phyloP scores from a whole-genome alignment of 1,140 invertebrate species.

The Zaprionus tsacasi region DNA sequence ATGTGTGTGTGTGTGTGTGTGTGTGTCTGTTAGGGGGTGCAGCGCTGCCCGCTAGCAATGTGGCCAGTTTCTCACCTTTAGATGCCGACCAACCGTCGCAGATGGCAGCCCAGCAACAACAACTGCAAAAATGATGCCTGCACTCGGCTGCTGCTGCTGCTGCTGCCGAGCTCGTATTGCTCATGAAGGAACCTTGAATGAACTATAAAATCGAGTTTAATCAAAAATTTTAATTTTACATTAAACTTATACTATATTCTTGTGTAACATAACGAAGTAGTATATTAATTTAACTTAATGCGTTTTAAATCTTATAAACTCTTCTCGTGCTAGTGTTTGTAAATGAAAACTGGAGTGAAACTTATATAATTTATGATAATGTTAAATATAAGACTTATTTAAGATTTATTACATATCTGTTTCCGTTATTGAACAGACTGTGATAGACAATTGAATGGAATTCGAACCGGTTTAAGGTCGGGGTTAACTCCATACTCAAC shows the following conservation, averaged over 20 bases:
- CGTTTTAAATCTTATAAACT: background rate
- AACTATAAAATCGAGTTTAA: constrained; percentile 17
- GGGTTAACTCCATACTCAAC: background rate
- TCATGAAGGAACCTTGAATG: constrained; percentile 31
- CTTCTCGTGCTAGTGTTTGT: background rate
- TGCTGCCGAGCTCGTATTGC: constrained; percentile 23
- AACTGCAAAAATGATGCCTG: constrained; percentile 57
- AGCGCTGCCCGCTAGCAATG: constrained; percentile 69
- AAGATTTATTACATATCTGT: background rate
- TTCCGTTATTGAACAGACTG: background rate
- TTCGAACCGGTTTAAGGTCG: background rate
- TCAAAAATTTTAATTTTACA: background rate
- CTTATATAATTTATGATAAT: background rate
- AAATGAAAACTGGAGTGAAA: background rate
- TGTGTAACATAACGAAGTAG: background rate
- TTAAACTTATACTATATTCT: background rate
- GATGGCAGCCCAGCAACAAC: constrained; percentile 51
- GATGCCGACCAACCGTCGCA: constrained; percentile 68
- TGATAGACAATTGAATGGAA: constrained; percentile 4
- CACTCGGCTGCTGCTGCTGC: constrained; percentile 29
- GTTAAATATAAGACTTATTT: background rate
- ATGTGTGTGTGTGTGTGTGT: constrained; percentile 43
- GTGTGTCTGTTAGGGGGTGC: constrained; percentile 62
- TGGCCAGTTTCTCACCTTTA: constrained; percentile 81
- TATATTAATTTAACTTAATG: background rate